Evolutionary conservation across 2,113 vertebrate species (phyloP), one percentile per base, ranked within the genome.

Genomic region (Cynocephalus volans): DNA sequence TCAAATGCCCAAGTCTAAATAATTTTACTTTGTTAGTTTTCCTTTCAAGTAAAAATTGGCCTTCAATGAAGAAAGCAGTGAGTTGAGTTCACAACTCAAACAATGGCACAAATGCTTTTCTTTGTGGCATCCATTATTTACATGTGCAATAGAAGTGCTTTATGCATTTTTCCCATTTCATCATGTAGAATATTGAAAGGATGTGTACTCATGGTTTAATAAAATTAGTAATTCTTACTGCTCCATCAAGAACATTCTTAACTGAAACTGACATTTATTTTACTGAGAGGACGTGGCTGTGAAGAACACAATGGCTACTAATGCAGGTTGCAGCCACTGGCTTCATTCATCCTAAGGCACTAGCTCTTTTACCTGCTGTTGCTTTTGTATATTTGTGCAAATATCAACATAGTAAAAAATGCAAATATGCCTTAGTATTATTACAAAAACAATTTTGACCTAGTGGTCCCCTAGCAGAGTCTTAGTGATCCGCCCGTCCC

Each of bases 1-100:
- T 28, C n/a, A 52, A 65, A 69, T 62, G 60, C 21, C 41, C 76
- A 92, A 26, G 8, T 90, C 65, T 94, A 84, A 90, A 84, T 72
- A 89, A 83, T 28, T 52, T 58, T 26, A 76, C 76, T 67, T 76
- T 28, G 45, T 70, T 81, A 41, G 69, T 93, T 90, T 95, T 87
- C 24, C 52, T 92, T 95, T 96, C 88, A 65, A 77, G 52, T 90
- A 85, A 88, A 80, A 93, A 87, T n/a, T 83, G 28, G 28, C 48
- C 1, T 80, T 76, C 41, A 52, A 69, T 83, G 45, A 33, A 75
- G 67, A 95, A 82, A 83, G 54, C 50, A 73, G 56, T 73, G 72
- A 87, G 52, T 65, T 86, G 67, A 93, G 65, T 70, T 92, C 4
- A 2, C 21, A 65, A 64, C 76, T 89, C 73, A 77, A 21, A 75